phyloP scores from a whole-genome alignment of 2,888 invertebrate genomes.

The Cheilosia impressa region DNA sequence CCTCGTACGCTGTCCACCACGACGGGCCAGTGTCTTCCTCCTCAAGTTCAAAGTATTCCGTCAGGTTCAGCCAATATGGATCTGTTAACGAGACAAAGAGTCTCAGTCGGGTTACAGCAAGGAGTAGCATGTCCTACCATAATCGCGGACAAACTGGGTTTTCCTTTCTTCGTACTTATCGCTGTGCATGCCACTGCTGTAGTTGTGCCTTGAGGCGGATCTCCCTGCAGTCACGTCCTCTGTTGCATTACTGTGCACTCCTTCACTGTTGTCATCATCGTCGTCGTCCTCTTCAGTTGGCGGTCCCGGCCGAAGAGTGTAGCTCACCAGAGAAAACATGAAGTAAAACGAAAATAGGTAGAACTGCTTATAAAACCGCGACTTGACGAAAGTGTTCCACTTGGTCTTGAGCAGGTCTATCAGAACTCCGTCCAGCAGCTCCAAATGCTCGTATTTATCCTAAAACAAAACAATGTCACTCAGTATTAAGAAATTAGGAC shows the following conservation, averaged over 20 bases:
- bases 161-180: conserved; percentile 24
- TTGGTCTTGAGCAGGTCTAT: conserved; percentile 97
- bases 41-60: conserved; percentile 80
- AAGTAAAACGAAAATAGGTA: conserved; percentile 96
- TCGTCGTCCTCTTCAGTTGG: conserved; percentile 81
- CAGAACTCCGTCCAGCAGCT: conserved; percentile 96
- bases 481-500: not conserved
- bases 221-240: conserved; percentile 7
- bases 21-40: conserved; percentile 79
- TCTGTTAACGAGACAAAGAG: conserved; percentile 75
- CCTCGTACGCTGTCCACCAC: conserved; percentile 82
- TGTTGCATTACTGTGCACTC: conserved; percentile 50
- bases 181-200: not conserved
- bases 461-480: conserved; percentile 80
- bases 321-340: conserved; percentile 93
- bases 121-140: conserved; percentile 20
- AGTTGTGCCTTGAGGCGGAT: conserved; percentile 35
- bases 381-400: conserved; percentile 98
- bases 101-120: not conserved
- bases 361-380: conserved; percentile 96
- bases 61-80: conserved; percentile 82
- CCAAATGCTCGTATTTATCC: conserved; percentile 97
- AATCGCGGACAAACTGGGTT: conserved; percentile 11
- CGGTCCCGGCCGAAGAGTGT: conserved; percentile 94
- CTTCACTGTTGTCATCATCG: conserved; percentile 78